Conservation (phyloP, 2,888 invertebrate genomes). For the Harmothoe impar region DNA sequence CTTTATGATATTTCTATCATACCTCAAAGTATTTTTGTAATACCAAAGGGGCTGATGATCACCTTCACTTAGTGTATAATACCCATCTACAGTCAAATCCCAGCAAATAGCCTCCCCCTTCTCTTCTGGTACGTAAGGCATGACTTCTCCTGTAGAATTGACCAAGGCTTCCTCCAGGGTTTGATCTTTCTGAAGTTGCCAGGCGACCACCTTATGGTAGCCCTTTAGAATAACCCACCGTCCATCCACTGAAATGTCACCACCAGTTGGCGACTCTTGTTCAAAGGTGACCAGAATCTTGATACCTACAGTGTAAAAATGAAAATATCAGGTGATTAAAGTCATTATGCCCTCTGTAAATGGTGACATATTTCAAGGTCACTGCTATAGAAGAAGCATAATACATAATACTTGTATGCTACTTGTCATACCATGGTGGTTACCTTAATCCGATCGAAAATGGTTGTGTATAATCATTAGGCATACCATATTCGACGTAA, state of each 20-base stretch:
- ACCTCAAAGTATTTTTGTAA: background rate
- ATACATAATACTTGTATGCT: too few relatives aligned
- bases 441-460: too few relatives aligned
- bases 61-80: conserved; percentile 11
- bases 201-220: too few relatives aligned
- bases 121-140: background rate
- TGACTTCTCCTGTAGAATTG: background rate
- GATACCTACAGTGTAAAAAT: background rate
- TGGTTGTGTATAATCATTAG: too few relatives aligned
- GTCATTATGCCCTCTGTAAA: too few relatives aligned
- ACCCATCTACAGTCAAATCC: background rate
- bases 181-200: too few relatives aligned
- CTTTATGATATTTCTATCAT: too few relatives aligned
- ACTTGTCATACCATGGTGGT: too few relatives aligned
- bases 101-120: background rate
- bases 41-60: background rate
- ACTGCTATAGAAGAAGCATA: too few relatives aligned
- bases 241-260: background rate
- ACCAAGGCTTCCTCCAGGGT: background rate
- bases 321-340: background rate
- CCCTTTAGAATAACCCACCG: background rate
- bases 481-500: too few relatives aligned
- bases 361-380: too few relatives aligned
- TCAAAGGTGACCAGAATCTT: background rate
- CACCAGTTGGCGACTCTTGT: background rate